Base-by-base conservation (phyloP, 2,888 invertebrate genomes). In the Esperia sulphurella region DNA sequence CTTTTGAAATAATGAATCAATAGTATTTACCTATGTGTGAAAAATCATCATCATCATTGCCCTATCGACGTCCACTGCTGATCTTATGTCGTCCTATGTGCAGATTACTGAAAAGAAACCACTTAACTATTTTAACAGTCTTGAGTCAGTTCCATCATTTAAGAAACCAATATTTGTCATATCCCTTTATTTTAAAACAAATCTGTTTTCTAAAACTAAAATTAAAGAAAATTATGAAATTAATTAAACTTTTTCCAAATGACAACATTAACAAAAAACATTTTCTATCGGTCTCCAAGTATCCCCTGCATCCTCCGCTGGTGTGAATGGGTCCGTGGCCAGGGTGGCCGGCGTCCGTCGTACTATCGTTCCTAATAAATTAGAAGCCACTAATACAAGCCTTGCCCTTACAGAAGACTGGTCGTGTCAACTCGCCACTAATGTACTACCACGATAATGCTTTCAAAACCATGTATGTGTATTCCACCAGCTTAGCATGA, bases 341-440 rank as follows among this genome's bases (percentile, higher is more conserved):
- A 71, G 88, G 89, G 88, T 88, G 89, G 89, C 87, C 88, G 69
- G 79, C 84, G 87, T 86, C 82, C 79, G 84, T 87, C 88, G 79
- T 75, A 73, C 78, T 89, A 89, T 89, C 89, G 77, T 79, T 78
- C 80, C 74, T 82, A 86, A 89, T 89, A 89, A 89, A 89, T 89
- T 89, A 89, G 84, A 71, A 81, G 80, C 82, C 82, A 79, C 85
- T 89, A 88, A 88, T 83, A 87, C 86, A 86, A 83, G 80, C 77
- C 73, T 71, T 79, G 79, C 75, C 80, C 78, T 83, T 79, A 88
- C 88, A 87, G 88, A 83, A 86, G 86, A 87, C 87, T 85, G 82
- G 81, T 68, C 78, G 76, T 82, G 87, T 86, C 87, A 85, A 79
- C 75, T 75, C 75, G 69, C 75, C 78, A 82, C 86, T 88, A 88